Evolutionary conservation across 2,888 invertebrate genomes (phyloP).

Genomic region (Smittia sp.): DNA sequence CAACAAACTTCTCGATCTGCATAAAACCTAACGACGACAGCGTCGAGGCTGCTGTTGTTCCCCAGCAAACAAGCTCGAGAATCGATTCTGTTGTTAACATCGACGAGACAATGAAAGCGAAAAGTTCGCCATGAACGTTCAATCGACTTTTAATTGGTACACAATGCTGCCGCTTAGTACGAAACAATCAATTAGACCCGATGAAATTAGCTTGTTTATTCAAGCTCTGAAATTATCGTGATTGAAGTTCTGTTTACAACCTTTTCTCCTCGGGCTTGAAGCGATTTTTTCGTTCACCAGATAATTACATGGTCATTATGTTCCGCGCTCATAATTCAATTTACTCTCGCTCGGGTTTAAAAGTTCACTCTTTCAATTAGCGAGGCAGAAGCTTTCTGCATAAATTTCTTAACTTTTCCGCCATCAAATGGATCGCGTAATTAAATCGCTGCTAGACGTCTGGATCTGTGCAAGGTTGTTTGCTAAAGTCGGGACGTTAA

Average conservation of each 20-base stretch:
- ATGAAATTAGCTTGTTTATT: neutral
- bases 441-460: neutral
- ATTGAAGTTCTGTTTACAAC: neutral
- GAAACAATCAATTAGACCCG: neutral
- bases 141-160: neutral
- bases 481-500: too few species aligned
- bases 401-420: too few species aligned
- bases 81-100: conserved; percentile 20
- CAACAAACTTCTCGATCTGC: neutral
- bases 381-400: neutral
- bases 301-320: neutral
- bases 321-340: neutral
- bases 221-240: neutral
- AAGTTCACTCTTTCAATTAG: neutral
- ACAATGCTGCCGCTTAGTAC: neutral
- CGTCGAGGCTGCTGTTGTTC: neutral
- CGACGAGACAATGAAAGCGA: neutral
- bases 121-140: neutral
- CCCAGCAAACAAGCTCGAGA: neutral
- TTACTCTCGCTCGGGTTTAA: neutral
- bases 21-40: neutral
- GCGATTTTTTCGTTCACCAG: neutral
- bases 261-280: neutral
- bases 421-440: too few species aligned
- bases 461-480: neutral